A percentile compares a stretch with the other conserved stretches of the same genome.
These are phyloP conservation scores for Scatophagus argus DNA, from an alignment of 2,113 vertebrate genomes.

Conservation along the genomic window DNA sequence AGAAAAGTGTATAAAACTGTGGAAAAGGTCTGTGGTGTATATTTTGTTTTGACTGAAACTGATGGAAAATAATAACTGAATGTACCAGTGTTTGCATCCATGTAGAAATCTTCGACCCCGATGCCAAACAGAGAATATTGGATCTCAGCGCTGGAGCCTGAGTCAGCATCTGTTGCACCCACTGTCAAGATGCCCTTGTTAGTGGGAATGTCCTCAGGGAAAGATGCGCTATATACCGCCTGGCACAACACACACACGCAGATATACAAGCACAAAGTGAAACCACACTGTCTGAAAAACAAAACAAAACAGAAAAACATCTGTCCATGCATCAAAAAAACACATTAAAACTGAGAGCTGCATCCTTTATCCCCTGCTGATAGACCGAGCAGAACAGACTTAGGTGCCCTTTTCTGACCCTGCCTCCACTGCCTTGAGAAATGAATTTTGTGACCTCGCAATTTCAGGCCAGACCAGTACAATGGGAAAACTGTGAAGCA, in stretches of 20 bases:
- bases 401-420: constrained; percentile 37
- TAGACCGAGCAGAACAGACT: constrained; percentile 25
- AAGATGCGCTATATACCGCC: constrained; percentile 89
- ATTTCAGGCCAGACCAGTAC: constrained; percentile 1
- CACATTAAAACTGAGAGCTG: neutral
- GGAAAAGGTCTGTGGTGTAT: neutral
- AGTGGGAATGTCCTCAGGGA: constrained; percentile 91
- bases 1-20: neutral
- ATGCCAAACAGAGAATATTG: constrained; percentile 94
- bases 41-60: neutral
- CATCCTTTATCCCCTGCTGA: constrained; percentile 53
- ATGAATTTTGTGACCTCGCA: constrained; percentile 28
- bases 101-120: constrained; percentile 93
- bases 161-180: constrained; percentile 90
- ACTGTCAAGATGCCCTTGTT: constrained; percentile 92
- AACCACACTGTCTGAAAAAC: neutral
- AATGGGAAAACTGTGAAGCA: neutral
- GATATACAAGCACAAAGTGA: constrained; percentile 6
- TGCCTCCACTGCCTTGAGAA: constrained; percentile 10
- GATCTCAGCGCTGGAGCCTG: constrained; percentile 92
- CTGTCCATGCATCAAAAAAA: constrained; percentile 28
- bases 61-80: neutral
- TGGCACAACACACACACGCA: constrained; percentile 68
- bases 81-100: constrained; percentile 94
- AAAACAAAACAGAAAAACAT: constrained; percentile 16